phyloP scores from a whole-genome alignment of 2,113 vertebrate species.

The Aldabrachelys gigantea region DNA sequence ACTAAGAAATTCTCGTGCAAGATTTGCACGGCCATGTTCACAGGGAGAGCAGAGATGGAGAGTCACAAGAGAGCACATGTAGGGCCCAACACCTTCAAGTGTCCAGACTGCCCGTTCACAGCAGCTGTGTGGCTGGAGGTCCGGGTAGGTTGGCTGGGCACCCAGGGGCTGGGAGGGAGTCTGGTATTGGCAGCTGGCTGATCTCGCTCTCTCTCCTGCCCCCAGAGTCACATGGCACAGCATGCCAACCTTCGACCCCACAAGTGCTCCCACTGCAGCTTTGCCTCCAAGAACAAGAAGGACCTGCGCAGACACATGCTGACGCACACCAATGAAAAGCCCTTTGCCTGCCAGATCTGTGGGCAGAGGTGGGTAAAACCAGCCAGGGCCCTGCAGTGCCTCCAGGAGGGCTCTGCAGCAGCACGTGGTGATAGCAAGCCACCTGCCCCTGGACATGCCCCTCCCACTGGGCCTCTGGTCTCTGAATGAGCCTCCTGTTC shows the following conservation, averaged over 20 bases:
- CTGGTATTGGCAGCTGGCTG: rapidly evolving
- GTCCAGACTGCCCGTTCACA: slow-evolving; percentile 92
- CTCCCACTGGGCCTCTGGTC: neutral
- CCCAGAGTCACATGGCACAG: slow-evolving; percentile 90
- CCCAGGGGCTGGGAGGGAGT: neutral
- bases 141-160: slow-evolving; percentile 78
- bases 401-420: neutral
- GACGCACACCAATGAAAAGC: slow-evolving; percentile 98
- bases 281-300: slow-evolving; percentile 99
- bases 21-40: slow-evolving; percentile 93
- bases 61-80: slow-evolving; percentile 97
- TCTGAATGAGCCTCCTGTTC: too few relatives aligned
- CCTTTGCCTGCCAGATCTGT: slow-evolving; percentile 93
- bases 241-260: slow-evolving; percentile 94
- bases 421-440: neutral
- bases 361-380: slow-evolving; percentile 88
- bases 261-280: slow-evolving; percentile 95
- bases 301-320: slow-evolving; percentile 94
- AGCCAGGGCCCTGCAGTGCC: too few relatives aligned
- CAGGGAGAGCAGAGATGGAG: slow-evolving; percentile 96
- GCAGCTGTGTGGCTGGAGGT: slow-evolving; percentile 91
- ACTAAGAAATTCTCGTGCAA: slow-evolving; percentile 96
- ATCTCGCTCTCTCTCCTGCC: neutral
- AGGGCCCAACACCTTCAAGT: slow-evolving; percentile 92
- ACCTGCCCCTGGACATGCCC: rapidly evolving